Conservation (phyloP, 2,113 vertebrate species). For the Antigone vipio region DNA sequence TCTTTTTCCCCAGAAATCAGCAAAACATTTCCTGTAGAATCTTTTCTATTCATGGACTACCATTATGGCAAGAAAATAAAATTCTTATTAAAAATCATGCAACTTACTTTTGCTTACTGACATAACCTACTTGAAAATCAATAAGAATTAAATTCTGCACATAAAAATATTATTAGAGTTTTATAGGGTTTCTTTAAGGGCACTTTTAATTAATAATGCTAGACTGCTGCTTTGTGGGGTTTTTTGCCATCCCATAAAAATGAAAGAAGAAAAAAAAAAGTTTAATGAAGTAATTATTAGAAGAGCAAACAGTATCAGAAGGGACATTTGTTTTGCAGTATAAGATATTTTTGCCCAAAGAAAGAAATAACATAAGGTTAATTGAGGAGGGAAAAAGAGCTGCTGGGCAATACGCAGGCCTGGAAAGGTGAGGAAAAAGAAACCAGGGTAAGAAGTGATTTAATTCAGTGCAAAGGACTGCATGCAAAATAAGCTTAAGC, state of each 20-base stretch:
- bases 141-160: conserved; percentile 32
- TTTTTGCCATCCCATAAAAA: not conserved
- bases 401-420: not conserved
- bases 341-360: conserved; percentile 13
- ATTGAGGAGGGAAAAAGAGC: conserved; percentile 15
- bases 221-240: not conserved
- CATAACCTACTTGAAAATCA: conserved; percentile 38
- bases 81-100: not conserved
- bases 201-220: conserved; percentile 36
- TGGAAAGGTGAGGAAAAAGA: not conserved
- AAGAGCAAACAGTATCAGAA: not conserved
- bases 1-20: not conserved
- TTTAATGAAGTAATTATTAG: conserved; percentile 38
- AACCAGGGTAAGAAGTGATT: not conserved
- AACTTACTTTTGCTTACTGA: not conserved
- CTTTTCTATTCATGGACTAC: not conserved
- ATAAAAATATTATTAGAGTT: conserved; percentile 56
- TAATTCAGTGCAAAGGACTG: not conserved
- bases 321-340: not conserved
- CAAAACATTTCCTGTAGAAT: not conserved
- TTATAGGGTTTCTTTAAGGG: conserved; percentile 20
- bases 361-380: conserved; percentile 47
- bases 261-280: not conserved
- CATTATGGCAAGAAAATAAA: not conserved
- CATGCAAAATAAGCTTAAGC: not conserved